phyloP scores from a whole-genome alignment of 2,888 invertebrate genomes.

The Nesidiocoris tenuis region DNA sequence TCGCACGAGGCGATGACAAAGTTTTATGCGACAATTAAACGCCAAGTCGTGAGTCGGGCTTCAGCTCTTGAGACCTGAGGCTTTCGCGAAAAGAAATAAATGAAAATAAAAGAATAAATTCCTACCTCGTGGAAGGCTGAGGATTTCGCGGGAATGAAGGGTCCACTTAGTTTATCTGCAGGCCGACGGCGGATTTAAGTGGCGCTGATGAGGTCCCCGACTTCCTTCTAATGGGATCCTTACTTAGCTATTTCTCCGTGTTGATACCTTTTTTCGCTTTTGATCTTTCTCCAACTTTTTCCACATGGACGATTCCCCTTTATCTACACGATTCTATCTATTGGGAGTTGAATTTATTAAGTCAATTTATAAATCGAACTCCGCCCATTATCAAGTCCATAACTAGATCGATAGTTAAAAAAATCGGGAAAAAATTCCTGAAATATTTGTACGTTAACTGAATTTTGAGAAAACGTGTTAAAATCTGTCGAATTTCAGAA shows the following conservation, averaged over 20 bases:
- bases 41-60: not conserved
- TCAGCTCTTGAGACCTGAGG: not conserved
- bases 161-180: not conserved
- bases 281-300: not conserved
- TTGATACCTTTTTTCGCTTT: not conserved
- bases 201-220: not conserved
- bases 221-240: not conserved
- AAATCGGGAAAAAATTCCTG: no score
- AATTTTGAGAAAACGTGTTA: no score
- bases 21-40: not conserved
- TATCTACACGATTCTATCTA: no score
- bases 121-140: not conserved
- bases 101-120: not conserved
- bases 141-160: not conserved
- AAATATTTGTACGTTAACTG: no score
- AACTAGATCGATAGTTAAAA: no score
- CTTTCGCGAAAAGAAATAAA: not conserved
- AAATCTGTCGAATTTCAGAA: no score
- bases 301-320: no score
- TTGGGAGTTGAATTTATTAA: no score
- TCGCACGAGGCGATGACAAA: not conserved
- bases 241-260: not conserved
- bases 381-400: no score
- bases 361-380: no score
- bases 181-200: not conserved